Percentiles rank a stretch among this genome's conserved stretches.
Evolutionary conservation across 2,888 invertebrate species (phyloP).

Genomic region (Latrodectus elegans): DNA sequence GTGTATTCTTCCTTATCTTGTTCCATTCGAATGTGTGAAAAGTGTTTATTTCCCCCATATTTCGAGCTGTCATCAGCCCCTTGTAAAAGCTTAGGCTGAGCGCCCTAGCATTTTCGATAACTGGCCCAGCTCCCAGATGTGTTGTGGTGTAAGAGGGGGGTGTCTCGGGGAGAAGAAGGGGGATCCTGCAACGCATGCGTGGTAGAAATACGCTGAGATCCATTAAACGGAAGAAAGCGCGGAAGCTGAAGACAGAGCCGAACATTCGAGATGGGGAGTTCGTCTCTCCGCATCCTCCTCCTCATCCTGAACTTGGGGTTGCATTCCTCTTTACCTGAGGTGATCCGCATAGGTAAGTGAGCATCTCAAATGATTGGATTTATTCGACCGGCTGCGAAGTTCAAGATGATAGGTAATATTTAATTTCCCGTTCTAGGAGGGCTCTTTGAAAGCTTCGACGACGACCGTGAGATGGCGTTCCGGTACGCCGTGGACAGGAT

Average conservation of each 20-base stretch:
- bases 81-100: too few species aligned
- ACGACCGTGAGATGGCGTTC: slow-evolving; percentile 85
- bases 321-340: slow-evolving; percentile 36
- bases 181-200: slow-evolving; percentile 28
- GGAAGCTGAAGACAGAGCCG: slow-evolving; percentile 19
- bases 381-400: not conserved
- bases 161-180: not conserved
- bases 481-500: slow-evolving; percentile 93
- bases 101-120: too few species aligned
- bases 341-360: slow-evolving; percentile 46
- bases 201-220: not conserved
- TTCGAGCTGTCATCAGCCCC: too few species aligned
- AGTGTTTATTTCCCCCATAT: too few species aligned
- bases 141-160: not conserved
- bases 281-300: slow-evolving; percentile 33
- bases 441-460: slow-evolving; percentile 70
- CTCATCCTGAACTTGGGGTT: slow-evolving; percentile 21
- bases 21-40: too few species aligned
- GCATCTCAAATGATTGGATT: not conserved
- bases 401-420: not conserved
- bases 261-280: slow-evolving; percentile 33
- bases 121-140: too few species aligned
- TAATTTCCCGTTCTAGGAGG: slow-evolving; percentile 67
- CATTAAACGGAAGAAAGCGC: not conserved
- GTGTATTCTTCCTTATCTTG: too few species aligned